phyloP scores from a whole-genome alignment of 1,140 invertebrate species.

The Scaptomyza montana region DNA sequence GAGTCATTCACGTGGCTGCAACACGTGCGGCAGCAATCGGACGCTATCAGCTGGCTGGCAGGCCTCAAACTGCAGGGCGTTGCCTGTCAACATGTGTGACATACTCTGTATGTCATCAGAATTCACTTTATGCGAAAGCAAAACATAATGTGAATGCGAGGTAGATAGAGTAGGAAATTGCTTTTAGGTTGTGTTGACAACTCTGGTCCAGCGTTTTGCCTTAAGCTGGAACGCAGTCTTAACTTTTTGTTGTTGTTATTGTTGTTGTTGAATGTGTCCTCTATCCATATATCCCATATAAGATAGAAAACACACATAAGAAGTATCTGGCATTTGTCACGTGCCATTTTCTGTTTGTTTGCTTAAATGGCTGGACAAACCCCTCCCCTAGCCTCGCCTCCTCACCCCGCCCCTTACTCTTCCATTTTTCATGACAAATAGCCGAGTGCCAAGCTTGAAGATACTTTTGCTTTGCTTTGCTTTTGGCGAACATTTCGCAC shows the following conservation, averaged over 20 bases:
- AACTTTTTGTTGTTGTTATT: neutral
- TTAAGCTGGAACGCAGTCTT: conserved; percentile 4
- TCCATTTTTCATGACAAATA: conserved; percentile 55
- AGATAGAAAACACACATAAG: conserved; percentile 14
- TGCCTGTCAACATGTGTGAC: conserved; percentile 56
- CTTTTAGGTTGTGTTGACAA: conserved; percentile 12
- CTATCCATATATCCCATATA: neutral
- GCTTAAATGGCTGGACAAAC: conserved; percentile 18
- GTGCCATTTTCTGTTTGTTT: conserved; percentile 48
- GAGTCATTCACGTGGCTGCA: conserved; percentile 60
- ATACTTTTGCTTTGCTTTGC: conserved; percentile 36
- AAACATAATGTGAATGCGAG: conserved; percentile 2
- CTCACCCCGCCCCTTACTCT: neutral
- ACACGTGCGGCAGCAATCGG: conserved; percentile 57
- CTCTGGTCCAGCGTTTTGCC: conserved; percentile 12
- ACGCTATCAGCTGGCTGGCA: conserved; percentile 56
- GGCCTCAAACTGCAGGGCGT: conserved; percentile 37
- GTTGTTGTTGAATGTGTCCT: too few species aligned
- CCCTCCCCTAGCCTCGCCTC: too few species aligned
- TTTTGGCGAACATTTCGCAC: conserved; percentile 36
- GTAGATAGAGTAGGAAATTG: conserved; percentile 20
- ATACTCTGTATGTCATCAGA: conserved; percentile 65
- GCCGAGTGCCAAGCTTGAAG: conserved; percentile 25
- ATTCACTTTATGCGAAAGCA: conserved; percentile 57
- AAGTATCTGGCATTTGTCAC: conserved; percentile 45